Conservation (phyloP, 2,797 vertebrate species). For the Sternotherus odoratus region DNA sequence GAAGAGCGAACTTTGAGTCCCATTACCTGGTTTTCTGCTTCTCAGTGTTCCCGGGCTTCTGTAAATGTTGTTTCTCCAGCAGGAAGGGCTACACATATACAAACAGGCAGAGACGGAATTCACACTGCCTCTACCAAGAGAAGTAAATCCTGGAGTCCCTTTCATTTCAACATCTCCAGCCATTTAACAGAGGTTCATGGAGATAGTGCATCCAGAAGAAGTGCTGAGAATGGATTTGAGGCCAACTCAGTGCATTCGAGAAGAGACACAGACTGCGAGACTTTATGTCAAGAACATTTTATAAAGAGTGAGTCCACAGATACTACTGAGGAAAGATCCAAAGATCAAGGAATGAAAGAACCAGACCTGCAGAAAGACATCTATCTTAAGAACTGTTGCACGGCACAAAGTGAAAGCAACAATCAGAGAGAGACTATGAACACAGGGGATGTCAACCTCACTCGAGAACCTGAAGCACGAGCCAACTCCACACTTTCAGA, state of each 20-base stretch:
- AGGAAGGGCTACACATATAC: not conserved
- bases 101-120: not conserved
- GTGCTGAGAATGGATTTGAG: too few relatives aligned
- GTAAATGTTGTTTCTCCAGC: not conserved
- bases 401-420: not conserved
- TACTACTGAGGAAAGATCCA: too few relatives aligned
- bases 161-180: not conserved
- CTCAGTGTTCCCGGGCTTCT: not conserved
- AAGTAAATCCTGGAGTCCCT: not conserved
- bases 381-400: not conserved
- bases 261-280: not conserved
- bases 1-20: not conserved
- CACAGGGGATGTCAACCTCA: accelerated
- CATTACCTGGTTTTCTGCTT: too few relatives aligned
- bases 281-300: not conserved
- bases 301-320: not conserved
- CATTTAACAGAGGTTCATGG: not conserved
- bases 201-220: too few relatives aligned
- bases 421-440: not conserved
- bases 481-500: not conserved
- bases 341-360: not conserved
- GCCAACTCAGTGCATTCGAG: not conserved
- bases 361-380: not conserved
- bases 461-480: not conserved
- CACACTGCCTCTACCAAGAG: not conserved